Conservation (phyloP, 2,797 vertebrate species). For the Schizopygopsis malacanthus region DNA sequence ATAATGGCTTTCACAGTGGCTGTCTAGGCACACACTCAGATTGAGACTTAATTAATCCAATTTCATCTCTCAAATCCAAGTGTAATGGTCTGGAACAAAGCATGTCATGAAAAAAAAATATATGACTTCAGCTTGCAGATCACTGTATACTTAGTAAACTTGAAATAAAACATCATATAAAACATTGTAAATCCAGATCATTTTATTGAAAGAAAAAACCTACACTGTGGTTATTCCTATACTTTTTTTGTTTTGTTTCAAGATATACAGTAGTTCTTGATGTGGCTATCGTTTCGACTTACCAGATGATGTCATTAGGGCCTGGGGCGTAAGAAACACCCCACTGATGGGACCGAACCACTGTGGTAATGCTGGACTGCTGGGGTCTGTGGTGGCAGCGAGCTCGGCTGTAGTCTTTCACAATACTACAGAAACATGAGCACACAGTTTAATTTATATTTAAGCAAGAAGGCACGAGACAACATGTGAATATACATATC, state of each 20-base stretch:
- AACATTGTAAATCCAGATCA: neutral
- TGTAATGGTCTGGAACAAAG: constrained; percentile 45
- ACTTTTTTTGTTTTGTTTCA: neutral
- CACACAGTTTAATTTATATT: neutral
- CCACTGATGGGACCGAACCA: constrained; percentile 90
- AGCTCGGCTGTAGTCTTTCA: constrained; percentile 85
- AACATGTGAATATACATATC: neutral
- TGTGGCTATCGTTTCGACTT: constrained; percentile 52
- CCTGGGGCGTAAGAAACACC: constrained; percentile 86
- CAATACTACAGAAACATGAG: constrained; percentile 79
- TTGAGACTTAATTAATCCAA: constrained; percentile 56
- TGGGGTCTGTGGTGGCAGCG: constrained; percentile 83
- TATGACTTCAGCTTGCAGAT: constrained; percentile 24
- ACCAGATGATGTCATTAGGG: constrained; percentile 97
- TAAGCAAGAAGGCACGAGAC: neutral
- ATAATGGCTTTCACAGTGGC: constrained; percentile 47
- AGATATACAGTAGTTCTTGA: neutral
- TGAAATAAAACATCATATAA: constrained; percentile 15
- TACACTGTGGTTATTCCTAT: neutral
- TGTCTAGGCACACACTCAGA: constrained; percentile 48
- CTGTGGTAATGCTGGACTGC: constrained; percentile 92
- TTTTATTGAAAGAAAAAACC: neutral
- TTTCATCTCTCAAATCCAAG: constrained; percentile 46
- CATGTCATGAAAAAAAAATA: constrained; percentile 42
- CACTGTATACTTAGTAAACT: constrained; percentile 3